Evolutionary conservation across 1,140 invertebrate species (phyloP).

Genomic region (Drosophila leontia): DNA sequence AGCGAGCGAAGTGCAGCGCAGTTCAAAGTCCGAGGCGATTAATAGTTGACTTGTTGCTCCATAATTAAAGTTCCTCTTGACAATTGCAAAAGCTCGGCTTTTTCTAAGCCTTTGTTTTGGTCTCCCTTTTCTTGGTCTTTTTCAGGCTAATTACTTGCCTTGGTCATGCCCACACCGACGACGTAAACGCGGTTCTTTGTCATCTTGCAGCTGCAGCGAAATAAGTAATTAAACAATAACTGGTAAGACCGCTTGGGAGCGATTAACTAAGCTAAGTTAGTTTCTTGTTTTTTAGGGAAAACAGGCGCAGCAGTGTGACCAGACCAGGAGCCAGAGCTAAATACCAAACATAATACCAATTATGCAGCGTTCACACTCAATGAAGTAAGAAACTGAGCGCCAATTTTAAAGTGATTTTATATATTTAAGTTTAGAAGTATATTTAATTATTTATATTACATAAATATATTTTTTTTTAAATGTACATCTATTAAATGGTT

Average conservation of each 20-base stretch:
- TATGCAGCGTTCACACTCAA: background rate
- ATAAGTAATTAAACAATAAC: background rate
- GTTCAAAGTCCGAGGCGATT: slow-evolving; percentile 71
- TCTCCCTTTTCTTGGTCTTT: background rate
- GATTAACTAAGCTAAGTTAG: slow-evolving; percentile 31
- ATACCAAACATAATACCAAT: background rate
- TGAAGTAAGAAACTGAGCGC: background rate
- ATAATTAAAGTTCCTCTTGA: slow-evolving; percentile 8
- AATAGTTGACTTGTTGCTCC: slow-evolving; percentile 20
- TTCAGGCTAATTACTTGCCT: slow-evolving; percentile 86
- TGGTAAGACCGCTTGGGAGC: slow-evolving; percentile 30
- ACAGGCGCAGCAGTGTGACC: slow-evolving; percentile 11
- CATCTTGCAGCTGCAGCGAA: slow-evolving; percentile 72
- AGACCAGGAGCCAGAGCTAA: background rate
- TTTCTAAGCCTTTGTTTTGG: slow-evolving; percentile 1
- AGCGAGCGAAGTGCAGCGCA: slow-evolving; percentile 60
- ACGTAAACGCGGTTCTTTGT: slow-evolving; percentile 91
- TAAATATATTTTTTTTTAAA: no score
- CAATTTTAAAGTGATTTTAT: background rate
- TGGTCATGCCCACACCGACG: slow-evolving; percentile 99
- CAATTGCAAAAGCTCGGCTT: slow-evolving; percentile 27
- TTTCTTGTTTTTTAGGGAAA: slow-evolving; percentile 1
- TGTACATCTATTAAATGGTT: no score
- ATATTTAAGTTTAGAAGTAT: no score
- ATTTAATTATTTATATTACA: no score